Evolutionary conservation across 2,113 vertebrate genomes (phyloP), one percentile per base, ranked within the genome.

Genomic region (Tapirus terrestris): DNA sequence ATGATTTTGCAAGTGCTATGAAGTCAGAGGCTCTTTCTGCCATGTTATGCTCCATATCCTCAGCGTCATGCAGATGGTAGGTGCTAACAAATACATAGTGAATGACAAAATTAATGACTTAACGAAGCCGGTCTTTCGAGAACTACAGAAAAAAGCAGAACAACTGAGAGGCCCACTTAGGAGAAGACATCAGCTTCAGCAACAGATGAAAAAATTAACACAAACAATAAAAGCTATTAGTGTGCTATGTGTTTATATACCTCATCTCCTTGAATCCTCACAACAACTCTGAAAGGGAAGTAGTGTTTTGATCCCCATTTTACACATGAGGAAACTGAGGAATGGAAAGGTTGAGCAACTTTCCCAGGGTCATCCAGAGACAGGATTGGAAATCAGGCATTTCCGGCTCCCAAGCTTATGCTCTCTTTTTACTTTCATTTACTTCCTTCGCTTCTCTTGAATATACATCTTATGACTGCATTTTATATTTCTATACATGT

Each of bases 61-160:
- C 6, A 79, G 36, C 13, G 86, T 51, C 18, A 51, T 56, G 12
- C 12, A 79, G 43, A 85, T 5, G 83, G 61, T 11, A 86, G 48
- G 27, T 67, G 33, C 58, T 70, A 82, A 88, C 0, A 14, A 53
- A 63, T 17, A 65, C 6, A 75, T 0, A 23, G 29, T 53, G 8
- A 90, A 87, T 27, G 43, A 86, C 48, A 88, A 93, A 77, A 65
- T 3, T 18, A 82, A 75, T 68, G 58, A 60, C 6, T 67, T 91
- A 4, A 53, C 68, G 31, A 93, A 82, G 56, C 12, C 65, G 25
- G 9, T 36, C 61, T 89, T 96, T 68, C 20, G 20, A 14, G 45
- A 94, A 80, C 27, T 91, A 9, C 33, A 97, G 73, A 79, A 96
- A 93, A 56, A 8, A 72, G n/a, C n/a, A 90, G 77, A 91, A 84